These are phyloP conservation scores for Cirrhinus molitorella DNA, from an alignment of 2,797 vertebrate species.

Conservation along the genomic window DNA sequence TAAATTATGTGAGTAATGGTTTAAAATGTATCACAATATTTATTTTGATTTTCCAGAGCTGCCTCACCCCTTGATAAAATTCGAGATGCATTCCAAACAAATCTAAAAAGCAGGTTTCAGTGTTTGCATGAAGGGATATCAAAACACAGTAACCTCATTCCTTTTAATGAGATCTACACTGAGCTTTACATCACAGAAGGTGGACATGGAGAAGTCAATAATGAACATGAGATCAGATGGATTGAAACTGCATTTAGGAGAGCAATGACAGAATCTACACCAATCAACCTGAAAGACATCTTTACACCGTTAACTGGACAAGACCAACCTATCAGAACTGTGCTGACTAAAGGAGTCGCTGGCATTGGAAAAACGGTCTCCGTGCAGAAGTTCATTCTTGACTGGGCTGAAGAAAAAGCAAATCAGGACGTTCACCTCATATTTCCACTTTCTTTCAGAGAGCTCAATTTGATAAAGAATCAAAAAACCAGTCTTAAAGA, in stretches of 20 bases:
- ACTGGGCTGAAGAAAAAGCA: neutral
- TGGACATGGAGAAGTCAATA: neutral
- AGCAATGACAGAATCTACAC: neutral
- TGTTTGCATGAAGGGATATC: neutral
- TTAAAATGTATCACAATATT: neutral
- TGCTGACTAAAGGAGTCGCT: conserved; percentile 6
- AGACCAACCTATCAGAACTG: neutral
- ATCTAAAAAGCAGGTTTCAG: neutral
- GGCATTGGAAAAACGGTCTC: conserved; percentile 8
- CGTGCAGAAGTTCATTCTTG: conserved; percentile 22
- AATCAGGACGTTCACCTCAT: conserved; percentile 2
- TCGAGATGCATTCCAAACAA: rapidly evolving
- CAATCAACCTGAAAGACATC: neutral
- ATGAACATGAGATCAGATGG: neutral
- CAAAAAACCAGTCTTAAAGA: neutral
- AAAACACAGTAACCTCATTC: neutral
- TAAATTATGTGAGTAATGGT: too few species aligned
- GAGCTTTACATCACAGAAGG: conserved; percentile 18
- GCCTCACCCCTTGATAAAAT: neutral
- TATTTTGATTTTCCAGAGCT: neutral
- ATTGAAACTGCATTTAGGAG: neutral
- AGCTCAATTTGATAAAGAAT: neutral
- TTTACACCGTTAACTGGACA: neutral
- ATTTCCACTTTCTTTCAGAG: conserved; percentile 40
- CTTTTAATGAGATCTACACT: conserved; percentile 5